Evolutionary conservation across 2,797 vertebrate species (phyloP).

Genomic region (Eremophila alpestris): DNA sequence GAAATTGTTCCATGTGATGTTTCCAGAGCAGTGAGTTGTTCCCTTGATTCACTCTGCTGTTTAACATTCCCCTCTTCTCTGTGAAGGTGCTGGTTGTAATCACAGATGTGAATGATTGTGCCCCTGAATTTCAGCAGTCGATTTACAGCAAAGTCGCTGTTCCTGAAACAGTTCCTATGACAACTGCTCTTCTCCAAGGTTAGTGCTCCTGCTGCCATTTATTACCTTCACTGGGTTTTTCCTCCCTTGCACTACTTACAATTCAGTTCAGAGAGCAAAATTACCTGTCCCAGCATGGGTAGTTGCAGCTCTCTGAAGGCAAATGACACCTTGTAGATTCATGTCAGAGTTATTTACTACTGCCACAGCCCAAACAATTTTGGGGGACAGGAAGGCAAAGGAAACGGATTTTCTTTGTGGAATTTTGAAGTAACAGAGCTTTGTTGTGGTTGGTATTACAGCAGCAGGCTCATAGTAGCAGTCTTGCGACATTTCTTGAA

Average conservation of each 20-base stretch:
- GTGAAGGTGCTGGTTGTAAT: conserved; percentile 85
- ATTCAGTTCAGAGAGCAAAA: neutral
- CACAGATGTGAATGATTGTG: conserved; percentile 86
- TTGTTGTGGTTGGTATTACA: neutral
- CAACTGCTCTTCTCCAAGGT: conserved; percentile 90
- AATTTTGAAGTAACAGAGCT: neutral
- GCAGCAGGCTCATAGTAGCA: neutral
- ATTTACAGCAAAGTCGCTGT: conserved; percentile 88
- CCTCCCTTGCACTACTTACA: neutral
- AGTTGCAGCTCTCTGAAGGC: neutral
- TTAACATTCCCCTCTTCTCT: neutral
- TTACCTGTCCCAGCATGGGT: neutral
- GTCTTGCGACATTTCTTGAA: neutral
- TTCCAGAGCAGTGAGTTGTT: neutral
- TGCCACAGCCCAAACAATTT: neutral
- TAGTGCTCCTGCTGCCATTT: conserved; percentile 40
- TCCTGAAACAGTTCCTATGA: conserved; percentile 86
- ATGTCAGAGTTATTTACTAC: neutral
- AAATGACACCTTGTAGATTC: neutral
- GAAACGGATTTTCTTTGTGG: neutral
- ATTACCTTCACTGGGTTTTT: neutral
- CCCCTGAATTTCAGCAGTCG: conserved; percentile 87
- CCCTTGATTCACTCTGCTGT: neutral
- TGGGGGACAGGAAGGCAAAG: neutral
- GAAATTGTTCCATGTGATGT: neutral